A percentile compares a stretch with the other conserved stretches of the same genome.
Conservation (phyloP, 2,113 vertebrate genomes). For the Meleagris gallopavo region DNA sequence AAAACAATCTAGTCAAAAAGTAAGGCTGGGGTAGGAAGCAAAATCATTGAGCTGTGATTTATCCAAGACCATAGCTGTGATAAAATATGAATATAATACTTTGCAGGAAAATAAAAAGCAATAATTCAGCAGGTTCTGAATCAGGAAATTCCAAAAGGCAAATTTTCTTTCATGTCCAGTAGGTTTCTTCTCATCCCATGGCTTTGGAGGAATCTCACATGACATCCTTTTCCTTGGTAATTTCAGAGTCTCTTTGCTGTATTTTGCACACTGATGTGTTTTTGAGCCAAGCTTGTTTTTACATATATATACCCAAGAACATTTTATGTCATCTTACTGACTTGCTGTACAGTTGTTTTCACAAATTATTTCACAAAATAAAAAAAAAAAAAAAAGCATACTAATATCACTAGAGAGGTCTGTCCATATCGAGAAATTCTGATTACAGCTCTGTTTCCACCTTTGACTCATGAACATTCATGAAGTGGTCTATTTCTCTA, state of each 20-base stretch:
- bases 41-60: neutral
- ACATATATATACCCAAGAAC: accelerated
- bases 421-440: neutral
- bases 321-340: neutral
- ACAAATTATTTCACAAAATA: neutral
- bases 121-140: neutral
- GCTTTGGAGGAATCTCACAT: neutral
- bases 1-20: neutral
- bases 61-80: neutral
- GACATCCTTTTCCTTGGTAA: neutral
- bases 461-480: neutral
- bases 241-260: neutral
- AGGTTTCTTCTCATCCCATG: neutral
- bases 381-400: neutral
- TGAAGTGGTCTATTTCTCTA: neutral
- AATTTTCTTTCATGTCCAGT: neutral
- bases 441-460: neutral
- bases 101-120: neutral
- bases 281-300: neutral
- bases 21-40: neutral
- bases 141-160: accelerated
- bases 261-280: neutral
- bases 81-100: neutral
- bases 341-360: neutral
- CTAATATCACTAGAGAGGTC: neutral